A percentile compares a stretch with the other conserved stretches of the same genome.
Evolutionary conservation across 2,888 invertebrate genomes (phyloP).

Genomic region (Nomada ruficornis): DNA sequence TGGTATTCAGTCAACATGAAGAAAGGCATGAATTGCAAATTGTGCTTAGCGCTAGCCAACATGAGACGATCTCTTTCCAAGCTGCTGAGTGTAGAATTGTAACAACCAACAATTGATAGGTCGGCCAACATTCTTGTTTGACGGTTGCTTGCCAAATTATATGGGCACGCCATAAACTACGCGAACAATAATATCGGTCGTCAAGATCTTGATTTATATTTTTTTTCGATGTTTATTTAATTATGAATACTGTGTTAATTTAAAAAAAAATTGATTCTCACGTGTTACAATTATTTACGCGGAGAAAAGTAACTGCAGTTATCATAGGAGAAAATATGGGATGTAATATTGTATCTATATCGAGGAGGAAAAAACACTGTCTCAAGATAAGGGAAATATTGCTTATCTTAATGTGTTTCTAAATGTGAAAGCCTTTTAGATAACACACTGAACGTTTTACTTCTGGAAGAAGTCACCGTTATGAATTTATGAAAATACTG

Average conservation of each 20-base stretch:
- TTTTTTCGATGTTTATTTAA: background rate
- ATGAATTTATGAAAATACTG: slow-evolving; percentile 26
- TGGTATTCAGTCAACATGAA: slow-evolving; percentile 99
- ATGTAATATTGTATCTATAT: slow-evolving; percentile 29
- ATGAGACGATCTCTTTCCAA: slow-evolving; percentile 93
- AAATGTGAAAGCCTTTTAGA: slow-evolving; percentile 47
- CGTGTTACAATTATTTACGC: background rate
- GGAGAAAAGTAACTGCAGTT: slow-evolving; percentile 10
- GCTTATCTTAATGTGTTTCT: slow-evolving; percentile 62
- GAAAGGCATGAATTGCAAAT: slow-evolving; percentile 97
- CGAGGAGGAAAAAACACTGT: slow-evolving; percentile 18
- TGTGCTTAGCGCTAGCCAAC: slow-evolving; percentile 97
- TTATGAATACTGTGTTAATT: background rate
- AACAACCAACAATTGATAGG: slow-evolving; percentile 97
- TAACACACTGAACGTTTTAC: slow-evolving; percentile 38
- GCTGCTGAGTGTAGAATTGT: slow-evolving; percentile 92
- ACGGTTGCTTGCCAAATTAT: slow-evolving; percentile 97
- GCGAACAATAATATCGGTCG: slow-evolving; percentile 44
- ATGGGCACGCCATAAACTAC: slow-evolving; percentile 94
- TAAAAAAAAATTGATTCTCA: no score
- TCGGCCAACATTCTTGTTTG: slow-evolving; percentile 99
- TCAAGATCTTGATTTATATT: slow-evolving; percentile 19
- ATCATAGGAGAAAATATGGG: background rate
- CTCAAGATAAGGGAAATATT: slow-evolving; percentile 44
- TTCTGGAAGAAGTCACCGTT: slow-evolving; percentile 45